phyloP scores from a whole-genome alignment of 2,797 vertebrate species.

The Tadarida brasiliensis region DNA sequence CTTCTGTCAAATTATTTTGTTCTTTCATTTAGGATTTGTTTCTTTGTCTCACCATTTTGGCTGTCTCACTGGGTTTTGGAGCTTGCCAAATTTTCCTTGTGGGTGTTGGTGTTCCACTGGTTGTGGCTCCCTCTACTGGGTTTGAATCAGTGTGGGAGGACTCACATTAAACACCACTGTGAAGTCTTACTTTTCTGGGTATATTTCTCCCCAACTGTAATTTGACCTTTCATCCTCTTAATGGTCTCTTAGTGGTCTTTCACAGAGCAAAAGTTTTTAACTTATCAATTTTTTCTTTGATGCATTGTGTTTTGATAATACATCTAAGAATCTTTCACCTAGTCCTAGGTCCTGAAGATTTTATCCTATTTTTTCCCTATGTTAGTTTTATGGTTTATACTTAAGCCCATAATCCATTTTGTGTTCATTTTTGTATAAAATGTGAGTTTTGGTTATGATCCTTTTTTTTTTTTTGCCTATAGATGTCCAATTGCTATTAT shows the following conservation, averaged over 20 bases:
- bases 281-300: slow-evolving; percentile 27
- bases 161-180: no score
- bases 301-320: not conserved
- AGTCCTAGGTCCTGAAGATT: not conserved
- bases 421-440: not conserved
- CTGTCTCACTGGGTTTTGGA: no score
- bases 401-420: not conserved
- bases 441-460: not conserved
- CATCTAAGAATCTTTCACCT: not conserved
- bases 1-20: no score
- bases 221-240: slow-evolving; percentile 4
- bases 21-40: no score
- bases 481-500: not conserved
- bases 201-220: not conserved
- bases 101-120: no score
- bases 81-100: no score
- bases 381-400: not conserved
- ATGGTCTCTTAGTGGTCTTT: not conserved
- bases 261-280: slow-evolving; percentile 8
- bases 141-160: no score
- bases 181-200: no score
- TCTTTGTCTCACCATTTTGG: no score
- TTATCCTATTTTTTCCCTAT: not conserved
- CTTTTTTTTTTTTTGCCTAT: not conserved
- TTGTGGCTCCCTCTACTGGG: no score